Evolutionary conservation across 92 coral and sea anemone genomes (phyloP), one percentile per base, ranked within the genome.

Genomic region (Parazoanthus darwini): DNA sequence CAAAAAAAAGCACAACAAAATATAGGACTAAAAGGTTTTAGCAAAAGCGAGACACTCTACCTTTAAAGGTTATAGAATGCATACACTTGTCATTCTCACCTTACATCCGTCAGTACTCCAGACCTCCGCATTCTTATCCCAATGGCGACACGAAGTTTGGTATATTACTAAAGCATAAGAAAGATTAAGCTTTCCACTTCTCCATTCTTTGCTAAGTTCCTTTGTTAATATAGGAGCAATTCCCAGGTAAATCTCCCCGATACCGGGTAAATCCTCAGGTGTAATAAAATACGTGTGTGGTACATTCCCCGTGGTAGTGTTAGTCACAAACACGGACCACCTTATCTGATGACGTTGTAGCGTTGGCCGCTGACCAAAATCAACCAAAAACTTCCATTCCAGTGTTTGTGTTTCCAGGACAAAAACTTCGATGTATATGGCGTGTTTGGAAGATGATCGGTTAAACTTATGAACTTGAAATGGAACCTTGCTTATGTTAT

Each of bases 111-210:
- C 85, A 14, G 80, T 35, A 59, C 81, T 93, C 93, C 98, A 96
- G 6, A 81, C 85, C 43, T 89, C 89, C 37, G 80, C 77, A 14
- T 80, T 79, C n/a, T 88, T 88, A 71, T 88, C 81, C 98, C 98
- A 96, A 88, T 89, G 93, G 35, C 92, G 86, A 71, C 99, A 96
- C 13, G 93, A 88, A 11, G 98, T 90, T 20, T 86, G 91, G 79
- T 93, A 94, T 78, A 94, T 78, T 43, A 90, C 92, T 50, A 96
- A 90, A 26, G 92, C 92, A 88, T 95, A 95, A 13, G 98, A 90
- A 11, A 89, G 80, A 72, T 93, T 95, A 18, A 81, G 74, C 20
- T 22, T 82, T 15, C 50, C 46, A 11, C 85, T 58, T 29, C 56
- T 79, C 93, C 90, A 51, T 18, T 56, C 23, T 48, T 66, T 81